Evolutionary conservation across 1,140 invertebrate species (phyloP).

Genomic region (Drosophila mauritiana): DNA sequence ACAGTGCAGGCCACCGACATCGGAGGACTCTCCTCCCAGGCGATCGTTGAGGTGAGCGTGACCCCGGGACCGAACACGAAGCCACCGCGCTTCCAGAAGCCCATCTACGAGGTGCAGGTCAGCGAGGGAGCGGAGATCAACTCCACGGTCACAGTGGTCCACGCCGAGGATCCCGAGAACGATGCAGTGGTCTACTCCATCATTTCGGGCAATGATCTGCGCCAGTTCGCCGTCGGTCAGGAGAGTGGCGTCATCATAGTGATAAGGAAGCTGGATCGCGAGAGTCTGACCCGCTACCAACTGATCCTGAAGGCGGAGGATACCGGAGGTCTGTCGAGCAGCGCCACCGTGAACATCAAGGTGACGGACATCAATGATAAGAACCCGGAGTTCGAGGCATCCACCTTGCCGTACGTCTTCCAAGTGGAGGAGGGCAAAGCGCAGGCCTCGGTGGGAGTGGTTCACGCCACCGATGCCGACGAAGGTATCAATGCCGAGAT

Average conservation of each 20-base stretch:
- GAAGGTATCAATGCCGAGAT: constrained; percentile 88
- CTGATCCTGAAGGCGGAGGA: constrained; percentile 94
- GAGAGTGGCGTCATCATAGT: constrained; percentile 93
- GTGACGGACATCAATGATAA: constrained; percentile 96
- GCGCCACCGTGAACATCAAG: constrained; percentile 93
- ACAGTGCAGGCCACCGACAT: constrained; percentile 92
- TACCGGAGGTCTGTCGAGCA: constrained; percentile 91
- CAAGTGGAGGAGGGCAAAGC: constrained; percentile 92
- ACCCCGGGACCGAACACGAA: constrained; percentile 93
- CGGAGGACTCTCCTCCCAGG: constrained; percentile 90
- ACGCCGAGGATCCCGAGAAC: constrained; percentile 95
- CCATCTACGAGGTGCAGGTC: constrained; percentile 93
- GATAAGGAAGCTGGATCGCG: constrained; percentile 92
- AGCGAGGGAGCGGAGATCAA: constrained; percentile 94
- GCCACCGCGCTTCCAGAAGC: constrained; percentile 91
- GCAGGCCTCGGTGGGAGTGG: constrained; percentile 89
- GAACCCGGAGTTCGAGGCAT: constrained; percentile 92
- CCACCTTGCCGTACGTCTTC: constrained; percentile 90
- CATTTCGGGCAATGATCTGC: constrained; percentile 92
- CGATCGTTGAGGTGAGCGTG: constrained; percentile 92
- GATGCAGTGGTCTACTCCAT: constrained; percentile 94
- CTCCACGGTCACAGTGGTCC: constrained; percentile 90
- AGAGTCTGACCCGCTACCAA: constrained; percentile 93
- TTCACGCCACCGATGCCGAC: constrained; percentile 93
- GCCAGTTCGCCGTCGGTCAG: constrained; percentile 93